Evolutionary conservation across 35 echinoderm and acorn worm species (phyloP).

Genomic region (Patiria miniata): DNA sequence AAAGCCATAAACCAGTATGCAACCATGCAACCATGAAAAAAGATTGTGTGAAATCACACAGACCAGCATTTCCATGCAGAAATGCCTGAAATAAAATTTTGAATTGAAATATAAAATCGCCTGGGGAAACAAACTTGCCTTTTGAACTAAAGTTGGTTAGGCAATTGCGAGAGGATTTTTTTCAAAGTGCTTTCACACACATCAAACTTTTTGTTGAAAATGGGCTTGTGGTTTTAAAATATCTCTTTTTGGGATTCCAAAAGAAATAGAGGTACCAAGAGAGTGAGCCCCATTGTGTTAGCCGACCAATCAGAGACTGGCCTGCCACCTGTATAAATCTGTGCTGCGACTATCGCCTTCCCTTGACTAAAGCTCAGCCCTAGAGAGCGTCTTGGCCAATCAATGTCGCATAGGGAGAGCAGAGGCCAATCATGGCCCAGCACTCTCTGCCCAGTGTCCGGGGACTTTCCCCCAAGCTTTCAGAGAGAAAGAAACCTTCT

Average conservation of each 20-base stretch:
- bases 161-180: too few species aligned
- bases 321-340: neutral
- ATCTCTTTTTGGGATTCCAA: neutral
- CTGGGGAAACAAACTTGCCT: too few species aligned
- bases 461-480: slow-evolving; percentile 8
- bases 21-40: too few species aligned
- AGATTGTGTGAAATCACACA: too few species aligned
- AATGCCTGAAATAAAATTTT: too few species aligned
- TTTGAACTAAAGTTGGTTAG: too few species aligned
- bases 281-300: slow-evolving; percentile 27
- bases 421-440: neutral
- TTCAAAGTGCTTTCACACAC: too few species aligned
- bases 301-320: neutral
- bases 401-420: neutral
- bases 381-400: neutral
- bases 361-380: neutral
- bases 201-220: too few species aligned
- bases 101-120: too few species aligned
- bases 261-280: neutral
- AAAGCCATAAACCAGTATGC: too few species aligned
- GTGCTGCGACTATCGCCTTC: neutral
- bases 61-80: too few species aligned
- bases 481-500: neutral
- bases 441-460: slow-evolving; percentile 23
- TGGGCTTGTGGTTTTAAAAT: too few species aligned